These are phyloP conservation scores for Sebastes vulpes DNA, from an alignment of 2,797 vertebrate genomes.

Conservation along the genomic window DNA sequence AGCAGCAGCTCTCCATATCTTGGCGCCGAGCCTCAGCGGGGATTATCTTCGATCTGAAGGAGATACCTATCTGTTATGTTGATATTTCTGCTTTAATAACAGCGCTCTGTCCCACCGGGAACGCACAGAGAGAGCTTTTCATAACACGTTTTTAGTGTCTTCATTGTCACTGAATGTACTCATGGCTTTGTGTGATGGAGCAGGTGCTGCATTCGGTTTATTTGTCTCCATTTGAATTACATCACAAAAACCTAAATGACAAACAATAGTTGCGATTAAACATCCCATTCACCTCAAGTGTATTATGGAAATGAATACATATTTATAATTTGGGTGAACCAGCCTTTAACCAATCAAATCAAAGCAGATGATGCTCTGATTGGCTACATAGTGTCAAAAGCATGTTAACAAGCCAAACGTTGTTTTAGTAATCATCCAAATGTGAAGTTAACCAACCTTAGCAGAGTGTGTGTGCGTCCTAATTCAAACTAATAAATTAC, in stretches of 20 bases:
- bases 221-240: neutral
- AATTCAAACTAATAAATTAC: slow-evolving; percentile 6
- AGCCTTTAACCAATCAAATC: slow-evolving; percentile 23
- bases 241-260: neutral
- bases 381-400: slow-evolving; percentile 14
- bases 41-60: slow-evolving; percentile 65
- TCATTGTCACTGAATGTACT: neutral
- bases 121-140: neutral
- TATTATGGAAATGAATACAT: neutral
- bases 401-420: slow-evolving; percentile 18
- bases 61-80: slow-evolving; percentile 70
- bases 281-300: too few relatives aligned
- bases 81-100: slow-evolving; percentile 54
- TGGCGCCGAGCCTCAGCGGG: slow-evolving; percentile 43
- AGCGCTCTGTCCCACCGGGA: slow-evolving; percentile 3
- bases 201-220: neutral
- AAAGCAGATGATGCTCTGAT: slow-evolving; percentile 8
- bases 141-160: neutral
- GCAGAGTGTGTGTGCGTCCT: neutral
- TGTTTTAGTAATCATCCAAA: slow-evolving; percentile 34
- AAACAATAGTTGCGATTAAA: neutral
- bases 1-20: slow-evolving; percentile 21
- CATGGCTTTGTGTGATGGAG: neutral
- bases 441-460: slow-evolving; percentile 28
- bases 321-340: neutral